Conservation (phyloP, 1,140 invertebrate species). For the Drosophila arizonae region DNA sequence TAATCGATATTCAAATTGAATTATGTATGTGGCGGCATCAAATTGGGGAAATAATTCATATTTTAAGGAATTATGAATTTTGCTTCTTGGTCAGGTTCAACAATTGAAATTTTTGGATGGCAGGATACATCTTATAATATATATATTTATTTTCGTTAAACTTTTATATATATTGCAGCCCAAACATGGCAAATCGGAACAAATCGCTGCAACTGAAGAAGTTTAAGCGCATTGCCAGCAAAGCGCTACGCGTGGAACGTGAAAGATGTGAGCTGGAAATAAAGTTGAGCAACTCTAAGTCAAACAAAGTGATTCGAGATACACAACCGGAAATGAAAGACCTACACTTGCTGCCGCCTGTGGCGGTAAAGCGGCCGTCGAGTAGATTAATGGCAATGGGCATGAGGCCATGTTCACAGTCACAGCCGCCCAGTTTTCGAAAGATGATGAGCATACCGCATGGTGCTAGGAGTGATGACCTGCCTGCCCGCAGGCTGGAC, state of each 20-base stretch:
- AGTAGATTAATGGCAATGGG: not conserved
- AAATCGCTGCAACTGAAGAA: not conserved
- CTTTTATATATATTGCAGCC: not conserved
- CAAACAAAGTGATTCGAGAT: not conserved
- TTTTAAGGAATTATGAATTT: not conserved
- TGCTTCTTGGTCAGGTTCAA: not conserved
- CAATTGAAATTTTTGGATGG: not conserved
- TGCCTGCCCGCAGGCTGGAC: not conserved
- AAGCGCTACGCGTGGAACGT: not conserved
- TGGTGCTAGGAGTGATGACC: not conserved
- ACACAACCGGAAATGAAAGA: not conserved
- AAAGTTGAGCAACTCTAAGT: not conserved
- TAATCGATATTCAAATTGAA: not conserved
- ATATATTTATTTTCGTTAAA: not conserved
- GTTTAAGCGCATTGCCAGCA: not conserved
- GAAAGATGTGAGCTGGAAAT: not conserved
- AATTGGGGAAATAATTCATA: not conserved
- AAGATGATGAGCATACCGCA: not conserved
- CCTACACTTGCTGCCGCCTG: too few relatives aligned
- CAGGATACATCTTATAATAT: not conserved
- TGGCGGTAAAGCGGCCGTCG: not conserved
- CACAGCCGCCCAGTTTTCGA: not conserved
- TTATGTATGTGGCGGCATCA: not conserved
- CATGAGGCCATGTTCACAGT: not conserved
- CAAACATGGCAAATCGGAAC: slow-evolving; percentile 2